Conservation (phyloP, 2,797 vertebrate genomes). For the Paratrypauchen microcephalus region DNA sequence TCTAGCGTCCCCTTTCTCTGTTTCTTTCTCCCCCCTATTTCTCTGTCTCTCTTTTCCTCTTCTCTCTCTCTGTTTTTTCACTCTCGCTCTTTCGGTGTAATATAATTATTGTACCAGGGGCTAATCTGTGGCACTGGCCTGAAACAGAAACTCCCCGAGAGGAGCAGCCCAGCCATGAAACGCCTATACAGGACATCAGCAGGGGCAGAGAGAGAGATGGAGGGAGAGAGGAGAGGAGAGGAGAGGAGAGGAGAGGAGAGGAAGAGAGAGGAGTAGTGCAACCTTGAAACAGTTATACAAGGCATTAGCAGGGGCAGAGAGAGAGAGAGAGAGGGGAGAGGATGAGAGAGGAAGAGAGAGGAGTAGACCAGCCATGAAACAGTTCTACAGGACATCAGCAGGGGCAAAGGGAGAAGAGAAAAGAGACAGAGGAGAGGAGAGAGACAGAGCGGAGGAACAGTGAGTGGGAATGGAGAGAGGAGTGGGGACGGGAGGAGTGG, state of each 20-base stretch:
- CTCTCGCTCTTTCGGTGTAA: slow-evolving; percentile 40
- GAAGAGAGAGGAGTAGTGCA: not conserved
- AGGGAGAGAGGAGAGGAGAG: not conserved
- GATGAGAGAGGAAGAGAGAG: too few relatives aligned
- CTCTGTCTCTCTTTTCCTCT: not conserved
- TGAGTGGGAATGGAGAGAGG: too few relatives aligned
- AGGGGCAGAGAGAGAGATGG: not conserved
- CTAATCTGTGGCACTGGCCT: slow-evolving; percentile 71
- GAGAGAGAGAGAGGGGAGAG: not conserved
- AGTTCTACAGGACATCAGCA: too few relatives aligned
- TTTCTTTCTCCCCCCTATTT: too few relatives aligned
- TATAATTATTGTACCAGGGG: slow-evolving; percentile 72
- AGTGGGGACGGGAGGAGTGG: too few relatives aligned
- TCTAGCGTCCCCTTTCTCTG: not conserved
- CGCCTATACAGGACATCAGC: slow-evolving; percentile 20
- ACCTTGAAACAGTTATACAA: too few relatives aligned
- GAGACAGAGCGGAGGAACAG: too few relatives aligned
- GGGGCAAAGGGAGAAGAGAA: not conserved
- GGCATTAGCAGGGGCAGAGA: too few relatives aligned
- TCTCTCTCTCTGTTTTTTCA: not conserved
- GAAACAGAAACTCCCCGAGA: slow-evolving; percentile 64
- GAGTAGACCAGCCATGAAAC: too few relatives aligned
- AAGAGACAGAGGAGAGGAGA: too few relatives aligned
- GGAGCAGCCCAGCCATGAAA: slow-evolving; percentile 70
- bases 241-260: slow-evolving; percentile 40